These are phyloP conservation scores for Hirtodrosophila cameraria DNA, from an alignment of 2,888 invertebrate species.

Conservation along the genomic window DNA sequence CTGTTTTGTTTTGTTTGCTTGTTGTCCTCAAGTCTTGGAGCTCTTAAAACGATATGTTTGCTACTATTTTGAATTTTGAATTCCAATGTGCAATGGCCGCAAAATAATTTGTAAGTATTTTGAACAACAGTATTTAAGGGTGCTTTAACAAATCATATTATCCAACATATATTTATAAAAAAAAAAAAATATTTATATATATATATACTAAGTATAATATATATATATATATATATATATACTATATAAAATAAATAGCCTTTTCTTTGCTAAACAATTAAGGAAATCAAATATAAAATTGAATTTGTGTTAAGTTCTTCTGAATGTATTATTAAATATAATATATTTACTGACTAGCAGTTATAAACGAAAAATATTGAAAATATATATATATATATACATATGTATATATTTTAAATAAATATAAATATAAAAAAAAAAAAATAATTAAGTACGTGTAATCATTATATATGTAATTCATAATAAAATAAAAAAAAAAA, in stretches of 20 bases:
- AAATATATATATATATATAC: constrained; percentile 49
- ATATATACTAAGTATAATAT: constrained; percentile 4
- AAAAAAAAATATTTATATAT: constrained; percentile 33
- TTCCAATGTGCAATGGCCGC: constrained; percentile 78
- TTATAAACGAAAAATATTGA: constrained; percentile 61
- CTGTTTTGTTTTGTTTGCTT: constrained; percentile 25
- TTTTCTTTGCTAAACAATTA: constrained; percentile 65
- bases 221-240: constrained; percentile 15
- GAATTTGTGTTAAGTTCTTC: constrained; percentile 49
- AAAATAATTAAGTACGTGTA: constrained; percentile 63
- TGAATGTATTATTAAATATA: constrained; percentile 43
- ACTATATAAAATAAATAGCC: constrained; percentile 68
- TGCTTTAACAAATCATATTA: constrained; percentile 28
- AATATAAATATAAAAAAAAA: constrained; percentile 51
- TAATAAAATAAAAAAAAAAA: constrained; percentile 37
- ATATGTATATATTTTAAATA: constrained; percentile 51
- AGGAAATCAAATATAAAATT: constrained; percentile 50
- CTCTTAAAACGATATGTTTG: constrained; percentile 62
- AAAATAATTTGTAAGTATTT: constrained; percentile 44
- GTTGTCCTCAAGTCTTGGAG: constrained; percentile 75
- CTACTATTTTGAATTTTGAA: constrained; percentile 64
- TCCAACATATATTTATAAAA: constrained; percentile 6
- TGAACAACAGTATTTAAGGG: constrained; percentile 47
- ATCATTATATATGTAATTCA: constrained; percentile 25
- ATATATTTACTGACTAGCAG: constrained; percentile 75